phyloP scores from a whole-genome alignment of 2,797 vertebrate genomes.

The Sebastes vulpes region DNA sequence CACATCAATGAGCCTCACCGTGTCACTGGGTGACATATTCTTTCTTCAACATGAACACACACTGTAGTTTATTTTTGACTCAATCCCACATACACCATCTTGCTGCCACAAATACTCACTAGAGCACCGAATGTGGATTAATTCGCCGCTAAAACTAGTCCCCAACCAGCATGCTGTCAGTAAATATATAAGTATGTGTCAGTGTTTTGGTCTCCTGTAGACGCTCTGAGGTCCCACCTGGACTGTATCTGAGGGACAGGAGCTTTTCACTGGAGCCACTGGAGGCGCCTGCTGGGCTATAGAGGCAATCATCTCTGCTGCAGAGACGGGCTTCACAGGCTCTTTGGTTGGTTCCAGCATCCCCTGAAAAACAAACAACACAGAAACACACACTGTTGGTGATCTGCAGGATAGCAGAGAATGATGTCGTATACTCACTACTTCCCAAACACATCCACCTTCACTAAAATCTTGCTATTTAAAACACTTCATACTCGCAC shows the following conservation, averaged over 20 bases:
- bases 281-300: conserved; percentile 93
- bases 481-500: no score
- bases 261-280: conserved; percentile 85
- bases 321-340: conserved; percentile 95
- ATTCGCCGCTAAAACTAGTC: not conserved
- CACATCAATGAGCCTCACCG: no score
- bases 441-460: no score
- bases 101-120: no score
- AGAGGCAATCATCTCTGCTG: conserved; percentile 97
- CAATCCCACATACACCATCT: no score
- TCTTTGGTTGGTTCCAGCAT: conserved; percentile 99
- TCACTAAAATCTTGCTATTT: no score
- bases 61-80: no score
- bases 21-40: no score
- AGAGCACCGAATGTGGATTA: not conserved
- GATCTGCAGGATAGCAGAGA: no score
- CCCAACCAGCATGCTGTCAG: not conserved
- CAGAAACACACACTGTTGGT: not conserved
- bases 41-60: no score
- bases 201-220: not conserved
- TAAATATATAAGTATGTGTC: not conserved
- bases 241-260: conserved; percentile 88
- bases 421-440: no score
- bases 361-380: conserved; percentile 81
- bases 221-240: conserved; percentile 85